phyloP scores from a whole-genome alignment of 2,888 invertebrate species.

The Caradrina clavipalpis region DNA sequence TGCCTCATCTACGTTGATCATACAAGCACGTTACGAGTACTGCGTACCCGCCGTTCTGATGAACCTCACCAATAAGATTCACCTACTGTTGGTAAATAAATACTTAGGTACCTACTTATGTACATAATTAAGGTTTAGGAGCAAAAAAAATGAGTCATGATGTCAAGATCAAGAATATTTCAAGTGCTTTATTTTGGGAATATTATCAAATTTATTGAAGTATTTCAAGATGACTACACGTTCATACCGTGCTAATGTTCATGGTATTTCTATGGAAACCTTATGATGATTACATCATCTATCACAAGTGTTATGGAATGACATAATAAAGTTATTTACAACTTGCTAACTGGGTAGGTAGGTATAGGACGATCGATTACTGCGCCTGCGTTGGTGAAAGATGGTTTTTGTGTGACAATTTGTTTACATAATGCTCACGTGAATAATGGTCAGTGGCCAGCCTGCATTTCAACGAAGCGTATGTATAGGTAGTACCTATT shows the following conservation, averaged over 20 bases:
- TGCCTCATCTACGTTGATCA: too few species aligned
- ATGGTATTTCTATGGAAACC: constrained; percentile 6
- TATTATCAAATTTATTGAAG: constrained; percentile 20
- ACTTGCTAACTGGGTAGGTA: constrained; percentile 14
- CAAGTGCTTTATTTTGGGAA: constrained; percentile 31
- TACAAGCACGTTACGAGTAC: too few species aligned
- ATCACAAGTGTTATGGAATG: constrained; percentile 29
- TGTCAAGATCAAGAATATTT: constrained; percentile 14
- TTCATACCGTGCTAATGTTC: not conserved
- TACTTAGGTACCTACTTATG: not conserved
- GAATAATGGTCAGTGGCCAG: constrained; percentile 17
- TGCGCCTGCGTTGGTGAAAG: constrained; percentile 9
- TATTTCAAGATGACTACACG: constrained; percentile 23
- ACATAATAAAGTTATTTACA: constrained; percentile 39
- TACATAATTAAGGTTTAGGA: not conserved
- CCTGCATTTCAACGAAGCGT: constrained; percentile 16
- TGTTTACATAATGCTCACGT: constrained; percentile 29
- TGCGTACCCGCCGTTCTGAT: too few species aligned
- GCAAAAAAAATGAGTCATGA: not conserved
- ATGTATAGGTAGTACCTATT: not conserved
- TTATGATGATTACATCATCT: constrained; percentile 15
- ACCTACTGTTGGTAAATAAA: not conserved
- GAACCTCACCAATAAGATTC: too few species aligned
- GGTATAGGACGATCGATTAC: constrained; percentile 38
- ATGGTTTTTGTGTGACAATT: constrained; percentile 24